A percentile compares a stretch with the other conserved stretches of the same genome.
Evolutionary conservation across 2,888 invertebrate species (phyloP).

Genomic region (Lasioglossum pauxillum): DNA sequence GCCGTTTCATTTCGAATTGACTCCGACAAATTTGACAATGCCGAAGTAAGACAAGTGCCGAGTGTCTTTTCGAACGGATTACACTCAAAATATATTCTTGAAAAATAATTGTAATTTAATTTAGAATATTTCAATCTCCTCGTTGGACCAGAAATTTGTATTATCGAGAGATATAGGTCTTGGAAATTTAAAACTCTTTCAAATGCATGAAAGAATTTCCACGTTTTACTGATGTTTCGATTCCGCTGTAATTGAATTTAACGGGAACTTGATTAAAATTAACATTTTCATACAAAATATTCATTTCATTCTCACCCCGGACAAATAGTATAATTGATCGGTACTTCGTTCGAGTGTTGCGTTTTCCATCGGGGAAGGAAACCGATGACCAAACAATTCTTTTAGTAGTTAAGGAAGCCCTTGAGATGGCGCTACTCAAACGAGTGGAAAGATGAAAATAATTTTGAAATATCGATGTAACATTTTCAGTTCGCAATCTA

Average conservation of each 20-base stretch:
- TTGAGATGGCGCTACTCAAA: neutral
- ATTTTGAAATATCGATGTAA: neutral
- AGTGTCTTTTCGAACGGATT: neutral
- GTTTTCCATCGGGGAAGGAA: neutral
- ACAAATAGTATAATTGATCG: neutral
- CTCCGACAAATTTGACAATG: neutral
- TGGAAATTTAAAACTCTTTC: constrained; percentile 9
- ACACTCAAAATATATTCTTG: neutral
- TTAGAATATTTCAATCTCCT: neutral
- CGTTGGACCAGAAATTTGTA: neutral
- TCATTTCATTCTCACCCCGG: neutral
- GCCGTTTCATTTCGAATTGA: neutral
- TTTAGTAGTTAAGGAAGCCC: neutral
- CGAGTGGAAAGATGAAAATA: neutral
- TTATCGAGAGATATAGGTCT: neutral
- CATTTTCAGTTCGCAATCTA: neutral
- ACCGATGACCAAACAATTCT: neutral
- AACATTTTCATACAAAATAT: constrained; percentile 16
- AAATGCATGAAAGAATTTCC: neutral
- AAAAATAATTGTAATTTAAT: neutral
- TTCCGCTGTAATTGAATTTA: constrained; percentile 10
- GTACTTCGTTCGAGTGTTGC: neutral
- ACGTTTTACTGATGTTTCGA: neutral
- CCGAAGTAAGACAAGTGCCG: neutral
- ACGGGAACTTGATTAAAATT: constrained; percentile 15